phyloP scores from a whole-genome alignment of 2,888 invertebrate genomes.

The Abrostola tripartita region DNA sequence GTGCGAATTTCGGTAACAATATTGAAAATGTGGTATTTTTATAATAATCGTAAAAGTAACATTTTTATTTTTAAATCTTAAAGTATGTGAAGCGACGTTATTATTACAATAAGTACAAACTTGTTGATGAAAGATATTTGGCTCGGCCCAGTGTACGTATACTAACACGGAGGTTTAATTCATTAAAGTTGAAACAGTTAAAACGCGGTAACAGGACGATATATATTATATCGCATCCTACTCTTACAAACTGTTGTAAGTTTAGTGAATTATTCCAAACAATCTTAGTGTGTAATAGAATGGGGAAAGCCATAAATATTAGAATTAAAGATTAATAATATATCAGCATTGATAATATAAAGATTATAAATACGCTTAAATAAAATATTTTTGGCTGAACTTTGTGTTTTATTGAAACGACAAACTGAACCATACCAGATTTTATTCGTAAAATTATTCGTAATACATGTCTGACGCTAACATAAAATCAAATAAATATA shows the following conservation, averaged over 20 bases:
- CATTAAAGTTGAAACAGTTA: slow-evolving; percentile 69
- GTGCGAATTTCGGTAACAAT: slow-evolving; percentile 79
- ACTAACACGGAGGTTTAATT: slow-evolving; percentile 73
- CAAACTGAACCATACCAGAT: slow-evolving; percentile 24
- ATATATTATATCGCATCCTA: slow-evolving; percentile 18
- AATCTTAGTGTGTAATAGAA: slow-evolving; percentile 74
- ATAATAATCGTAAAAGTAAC: slow-evolving; percentile 74
- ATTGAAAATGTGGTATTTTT: slow-evolving; percentile 83
- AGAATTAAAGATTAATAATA: slow-evolving; percentile 87
- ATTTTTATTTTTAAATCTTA: slow-evolving; percentile 73
- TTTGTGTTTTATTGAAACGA: slow-evolving; percentile 71
- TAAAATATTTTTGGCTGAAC: slow-evolving; percentile 88
- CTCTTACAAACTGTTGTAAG: slow-evolving; percentile 65
- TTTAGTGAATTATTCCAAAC: slow-evolving; percentile 71
- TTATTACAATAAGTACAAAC: slow-evolving; percentile 83
- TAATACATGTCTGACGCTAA: slow-evolving; percentile 47
- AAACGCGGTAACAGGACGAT: slow-evolving; percentile 22
- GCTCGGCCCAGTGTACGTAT: slow-evolving; percentile 78
- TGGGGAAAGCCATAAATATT: slow-evolving; percentile 84
- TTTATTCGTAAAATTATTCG: slow-evolving; percentile 37
- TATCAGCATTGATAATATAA: slow-evolving; percentile 87
- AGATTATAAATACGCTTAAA: slow-evolving; percentile 89
- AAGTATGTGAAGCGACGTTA: slow-evolving; percentile 71
- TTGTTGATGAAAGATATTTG: slow-evolving; percentile 73
- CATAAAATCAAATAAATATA: slow-evolving; percentile 44